A percentile compares a stretch with the other conserved stretches of the same genome.
Conservation (phyloP, 2,113 vertebrate species). For the Notarius quadriscutis region DNA sequence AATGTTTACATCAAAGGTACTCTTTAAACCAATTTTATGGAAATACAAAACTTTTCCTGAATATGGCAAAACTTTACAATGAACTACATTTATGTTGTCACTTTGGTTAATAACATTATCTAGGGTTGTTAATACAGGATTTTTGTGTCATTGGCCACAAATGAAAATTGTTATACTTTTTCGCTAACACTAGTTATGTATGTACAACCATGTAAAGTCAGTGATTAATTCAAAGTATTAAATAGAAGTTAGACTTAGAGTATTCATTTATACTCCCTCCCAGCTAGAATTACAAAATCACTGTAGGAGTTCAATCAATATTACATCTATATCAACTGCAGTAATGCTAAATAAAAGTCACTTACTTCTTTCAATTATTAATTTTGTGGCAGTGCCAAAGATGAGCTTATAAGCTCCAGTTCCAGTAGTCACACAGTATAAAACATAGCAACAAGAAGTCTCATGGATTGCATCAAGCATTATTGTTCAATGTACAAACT, state of each 20-base stretch:
- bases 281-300: neutral
- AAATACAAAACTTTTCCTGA: no score
- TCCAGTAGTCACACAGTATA: slow-evolving; percentile 41
- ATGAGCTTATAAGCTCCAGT: slow-evolving; percentile 30
- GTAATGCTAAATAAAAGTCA: neutral
- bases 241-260: neutral
- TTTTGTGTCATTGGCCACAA: neutral
- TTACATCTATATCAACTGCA: neutral
- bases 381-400: slow-evolving; percentile 20
- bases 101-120: no score
- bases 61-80: neutral
- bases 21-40: neutral
- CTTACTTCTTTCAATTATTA: slow-evolving; percentile 40
- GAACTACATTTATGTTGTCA: neutral
- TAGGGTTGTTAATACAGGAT: no score
- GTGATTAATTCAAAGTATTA: neutral
- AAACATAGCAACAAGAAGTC: slow-evolving; percentile 14
- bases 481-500: neutral
- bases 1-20: no score
- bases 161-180: neutral
- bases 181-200: neutral
- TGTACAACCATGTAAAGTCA: slow-evolving; percentile 1
- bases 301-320: neutral
- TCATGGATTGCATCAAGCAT: neutral
- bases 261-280: neutral